These are phyloP conservation scores for Pachycephus smyrnensis DNA, from an alignment of 2,888 invertebrate genomes.

Conservation along the genomic window DNA sequence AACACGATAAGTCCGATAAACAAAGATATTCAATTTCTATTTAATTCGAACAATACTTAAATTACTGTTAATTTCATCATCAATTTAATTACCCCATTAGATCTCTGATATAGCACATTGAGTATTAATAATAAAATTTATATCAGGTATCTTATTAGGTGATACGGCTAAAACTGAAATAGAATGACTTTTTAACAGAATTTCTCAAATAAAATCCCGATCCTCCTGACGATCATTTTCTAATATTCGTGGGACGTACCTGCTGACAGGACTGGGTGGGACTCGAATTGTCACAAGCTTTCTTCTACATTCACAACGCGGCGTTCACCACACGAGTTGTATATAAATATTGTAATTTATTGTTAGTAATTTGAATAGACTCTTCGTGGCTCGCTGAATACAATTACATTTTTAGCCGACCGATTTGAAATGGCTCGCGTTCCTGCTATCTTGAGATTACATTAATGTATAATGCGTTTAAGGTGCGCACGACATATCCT, in stretches of 20 bases:
- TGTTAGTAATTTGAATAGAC: neutral
- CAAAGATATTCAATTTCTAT: too few species aligned
- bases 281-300: neutral
- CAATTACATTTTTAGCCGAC: neutral
- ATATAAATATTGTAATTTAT: neutral
- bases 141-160: neutral
- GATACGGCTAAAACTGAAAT: neutral
- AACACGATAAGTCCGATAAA: too few species aligned
- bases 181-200: neutral
- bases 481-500: constrained; percentile 18
- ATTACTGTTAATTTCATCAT: too few species aligned
- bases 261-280: neutral
- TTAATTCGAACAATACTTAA: too few species aligned
- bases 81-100: neutral
- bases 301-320: neutral
- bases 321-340: neutral
- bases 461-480: constrained; percentile 36
- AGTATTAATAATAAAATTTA: too few species aligned
- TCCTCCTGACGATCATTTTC: neutral
- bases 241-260: neutral
- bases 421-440: neutral
- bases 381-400: neutral
- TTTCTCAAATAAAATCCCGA: neutral
- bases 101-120: too few species aligned
- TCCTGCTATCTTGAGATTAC: constrained; percentile 26